Percentiles rank a stretch among this genome's conserved stretches.
Evolutionary conservation across 2,888 invertebrate species (phyloP).

Genomic region (Limnephilus lunatus): DNA sequence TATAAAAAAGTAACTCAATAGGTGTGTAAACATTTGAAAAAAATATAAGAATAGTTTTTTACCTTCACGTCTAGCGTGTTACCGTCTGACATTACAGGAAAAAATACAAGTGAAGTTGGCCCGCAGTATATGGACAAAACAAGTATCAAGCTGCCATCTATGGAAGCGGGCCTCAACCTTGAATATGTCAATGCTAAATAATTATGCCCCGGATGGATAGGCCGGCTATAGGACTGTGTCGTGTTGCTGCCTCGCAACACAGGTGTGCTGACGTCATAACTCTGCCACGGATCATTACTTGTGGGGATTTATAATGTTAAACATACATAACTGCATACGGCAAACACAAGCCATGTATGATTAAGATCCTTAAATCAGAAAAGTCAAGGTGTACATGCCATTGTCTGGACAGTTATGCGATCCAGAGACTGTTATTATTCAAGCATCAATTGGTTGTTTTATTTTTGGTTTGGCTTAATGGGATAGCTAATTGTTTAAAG

Average conservation of each 20-base stretch:
- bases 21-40: background rate
- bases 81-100: slow-evolving; percentile 53
- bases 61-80: slow-evolving; percentile 20
- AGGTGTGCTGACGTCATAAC: slow-evolving; percentile 48
- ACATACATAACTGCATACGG: background rate
- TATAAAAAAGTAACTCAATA: background rate
- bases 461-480: background rate
- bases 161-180: slow-evolving; percentile 54
- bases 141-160: slow-evolving; percentile 44
- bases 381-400: slow-evolving; percentile 3
- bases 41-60: background rate
- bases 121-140: slow-evolving; percentile 38
- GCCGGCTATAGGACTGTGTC: background rate
- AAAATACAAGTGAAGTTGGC: slow-evolving; percentile 28
- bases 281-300: slow-evolving; percentile 20
- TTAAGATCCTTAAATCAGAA: slow-evolving; percentile 30
- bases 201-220: slow-evolving; percentile 53
- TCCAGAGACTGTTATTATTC: background rate
- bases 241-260: slow-evolving; percentile 30
- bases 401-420: background rate
- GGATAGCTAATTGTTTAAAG: background rate
- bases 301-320: slow-evolving; percentile 24
- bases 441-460: background rate
- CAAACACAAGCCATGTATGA: slow-evolving; percentile 31
- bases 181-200: slow-evolving; percentile 61